Conservation (phyloP, 2,797 vertebrate species). For the Muscicapa striata region DNA sequence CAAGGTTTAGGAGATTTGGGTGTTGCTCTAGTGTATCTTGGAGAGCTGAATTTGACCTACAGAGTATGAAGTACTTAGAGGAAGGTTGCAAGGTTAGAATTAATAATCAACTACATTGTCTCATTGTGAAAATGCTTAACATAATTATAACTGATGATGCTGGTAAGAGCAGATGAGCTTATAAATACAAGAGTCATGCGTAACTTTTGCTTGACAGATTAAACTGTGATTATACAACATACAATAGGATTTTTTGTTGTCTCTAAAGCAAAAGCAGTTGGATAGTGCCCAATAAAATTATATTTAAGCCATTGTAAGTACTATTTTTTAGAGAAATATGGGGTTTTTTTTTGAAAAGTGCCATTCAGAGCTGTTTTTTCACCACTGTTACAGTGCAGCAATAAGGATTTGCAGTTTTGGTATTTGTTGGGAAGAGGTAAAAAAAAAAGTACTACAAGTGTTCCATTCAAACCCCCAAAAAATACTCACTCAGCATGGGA, state of each 20-base stretch:
- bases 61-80: not conserved
- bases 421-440: not conserved
- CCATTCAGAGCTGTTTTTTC: not conserved
- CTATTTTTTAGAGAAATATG: not conserved
- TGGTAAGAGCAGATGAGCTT: not conserved
- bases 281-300: not conserved
- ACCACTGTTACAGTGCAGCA: not conserved
- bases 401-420: not conserved
- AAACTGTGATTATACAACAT: not conserved
- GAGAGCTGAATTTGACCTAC: not conserved
- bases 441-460: not conserved
- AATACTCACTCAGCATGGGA: not conserved
- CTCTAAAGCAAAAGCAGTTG: not conserved
- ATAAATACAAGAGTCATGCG: accelerated
- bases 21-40: not conserved
- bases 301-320: not conserved
- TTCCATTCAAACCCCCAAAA: not conserved
- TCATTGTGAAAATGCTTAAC: not conserved
- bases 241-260: not conserved
- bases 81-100: not conserved
- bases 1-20: not conserved
- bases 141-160: not conserved
- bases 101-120: not conserved
- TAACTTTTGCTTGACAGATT: not conserved
- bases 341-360: not conserved